Evolutionary conservation across 2,113 vertebrate genomes (phyloP), one percentile per base, ranked within the genome.

Genomic region (Chaetorhynchus papuensis): DNA sequence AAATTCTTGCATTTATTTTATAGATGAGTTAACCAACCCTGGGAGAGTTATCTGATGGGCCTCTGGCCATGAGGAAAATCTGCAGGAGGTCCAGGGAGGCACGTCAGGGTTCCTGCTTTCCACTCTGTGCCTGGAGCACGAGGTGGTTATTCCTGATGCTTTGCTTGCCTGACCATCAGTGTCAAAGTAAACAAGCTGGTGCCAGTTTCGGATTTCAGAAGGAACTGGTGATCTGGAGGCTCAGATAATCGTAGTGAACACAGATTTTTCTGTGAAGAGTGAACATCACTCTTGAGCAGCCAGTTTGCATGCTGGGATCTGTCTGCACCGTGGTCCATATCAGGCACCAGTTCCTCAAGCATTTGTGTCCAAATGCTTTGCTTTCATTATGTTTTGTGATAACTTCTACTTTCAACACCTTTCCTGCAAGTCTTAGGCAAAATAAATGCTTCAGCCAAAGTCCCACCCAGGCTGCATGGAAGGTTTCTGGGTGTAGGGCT

Each of bases 71-170:
- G 21, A 27, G 57, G 66, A 82, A 92, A 88, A 92, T 42, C 61
- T 59, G 53, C 65, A 82, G 42, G 74, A 94, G 47, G n/a, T 35
- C 60, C 52, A 61, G 60, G 42, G 63, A 75, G 23, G 19, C 24
- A 66, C 42, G 14, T 83, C 41, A 60, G 35, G 9, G 37, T 16
- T 94, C 17, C 45, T 77, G 59, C 50, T 30, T 91, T 41, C 19
- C 7, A 7, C 33, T 59, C 0, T 0, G 0, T 79, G 28, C 63
- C 59, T 68, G 26, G 10, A 77, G 35, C 1, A 5, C 1, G 1
- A 41, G 41, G 22, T 42, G 37, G 15, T 87, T 90, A 12, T 70
- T 87, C 37, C 35, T 61, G 30, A 30, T 1, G 7, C 10, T 49
- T 77, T 1, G 3, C 35, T 50, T 80, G 35, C 45, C 57, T 65